A percentile compares a stretch with the other conserved stretches of the same genome.
Conservation (phyloP, 1,140 invertebrate species). For the Ridgeia piscesae region DNA sequence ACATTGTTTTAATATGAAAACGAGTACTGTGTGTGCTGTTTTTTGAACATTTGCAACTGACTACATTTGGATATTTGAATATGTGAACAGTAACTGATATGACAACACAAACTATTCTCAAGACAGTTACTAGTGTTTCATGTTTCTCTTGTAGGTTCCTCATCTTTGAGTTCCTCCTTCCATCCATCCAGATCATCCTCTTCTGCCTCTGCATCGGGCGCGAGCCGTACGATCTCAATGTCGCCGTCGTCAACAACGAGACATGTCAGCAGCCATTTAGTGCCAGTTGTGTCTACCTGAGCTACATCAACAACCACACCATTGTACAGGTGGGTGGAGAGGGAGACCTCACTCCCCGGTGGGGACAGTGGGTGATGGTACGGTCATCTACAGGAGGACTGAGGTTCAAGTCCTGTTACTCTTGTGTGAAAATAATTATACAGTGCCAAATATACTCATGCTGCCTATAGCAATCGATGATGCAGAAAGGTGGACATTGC, state of each 20-base stretch:
- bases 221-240: constrained; percentile 78
- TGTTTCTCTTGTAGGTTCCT: constrained; percentile 45
- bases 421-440: too few relatives aligned
- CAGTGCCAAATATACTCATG: too few relatives aligned
- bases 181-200: constrained; percentile 89
- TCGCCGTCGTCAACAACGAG: constrained; percentile 74
- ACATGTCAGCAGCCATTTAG: constrained; percentile 21
- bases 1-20: too few relatives aligned
- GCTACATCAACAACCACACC: constrained; percentile 38
- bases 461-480: too few relatives aligned
- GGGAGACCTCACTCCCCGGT: too few relatives aligned
- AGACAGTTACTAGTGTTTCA: neutral
- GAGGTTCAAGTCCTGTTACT: too few relatives aligned
- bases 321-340: constrained; percentile 39
- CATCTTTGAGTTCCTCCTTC: constrained; percentile 84
- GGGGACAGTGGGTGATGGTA: too few relatives aligned
- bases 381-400: too few relatives aligned
- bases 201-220: constrained; percentile 93
- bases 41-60: too few relatives aligned
- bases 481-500: too few relatives aligned
- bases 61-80: constrained; percentile 3
- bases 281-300: constrained; percentile 36
- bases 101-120: neutral
- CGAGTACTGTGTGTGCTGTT: too few relatives aligned
- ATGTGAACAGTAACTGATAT: neutral